Conservation (phyloP, 2,113 vertebrate genomes). For the Paradisaea rubra region DNA sequence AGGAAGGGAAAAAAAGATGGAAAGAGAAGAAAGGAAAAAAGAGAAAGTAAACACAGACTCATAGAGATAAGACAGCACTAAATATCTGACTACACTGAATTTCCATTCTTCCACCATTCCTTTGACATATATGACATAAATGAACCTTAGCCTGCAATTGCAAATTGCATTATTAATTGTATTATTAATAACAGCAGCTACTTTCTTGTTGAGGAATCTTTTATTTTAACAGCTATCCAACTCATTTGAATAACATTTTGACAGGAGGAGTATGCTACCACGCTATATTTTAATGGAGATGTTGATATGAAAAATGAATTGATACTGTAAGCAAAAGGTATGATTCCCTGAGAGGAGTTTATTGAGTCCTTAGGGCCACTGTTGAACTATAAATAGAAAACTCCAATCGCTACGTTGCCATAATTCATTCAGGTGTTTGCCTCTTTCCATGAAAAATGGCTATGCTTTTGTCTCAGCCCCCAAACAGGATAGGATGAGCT, state of each 20-base stretch:
- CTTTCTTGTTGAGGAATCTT: neutral
- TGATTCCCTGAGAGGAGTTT: neutral
- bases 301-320: neutral
- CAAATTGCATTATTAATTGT: too few species aligned
- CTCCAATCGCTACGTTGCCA: neutral
- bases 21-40: neutral
- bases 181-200: neutral
- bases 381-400: neutral
- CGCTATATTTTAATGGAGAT: neutral
- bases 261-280: neutral
- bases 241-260: neutral
- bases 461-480: neutral
- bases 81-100: neutral
- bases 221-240: neutral
- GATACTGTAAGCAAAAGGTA: neutral
- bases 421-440: neutral
- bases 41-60: neutral
- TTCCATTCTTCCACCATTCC: neutral
- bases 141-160: neutral
- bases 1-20: neutral
- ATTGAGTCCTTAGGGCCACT: neutral
- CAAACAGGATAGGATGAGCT: neutral
- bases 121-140: neutral
- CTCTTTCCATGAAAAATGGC: neutral
- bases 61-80: neutral